Base-by-base conservation (phyloP, 2,888 invertebrate species). In the Chloroclysta siterata region DNA sequence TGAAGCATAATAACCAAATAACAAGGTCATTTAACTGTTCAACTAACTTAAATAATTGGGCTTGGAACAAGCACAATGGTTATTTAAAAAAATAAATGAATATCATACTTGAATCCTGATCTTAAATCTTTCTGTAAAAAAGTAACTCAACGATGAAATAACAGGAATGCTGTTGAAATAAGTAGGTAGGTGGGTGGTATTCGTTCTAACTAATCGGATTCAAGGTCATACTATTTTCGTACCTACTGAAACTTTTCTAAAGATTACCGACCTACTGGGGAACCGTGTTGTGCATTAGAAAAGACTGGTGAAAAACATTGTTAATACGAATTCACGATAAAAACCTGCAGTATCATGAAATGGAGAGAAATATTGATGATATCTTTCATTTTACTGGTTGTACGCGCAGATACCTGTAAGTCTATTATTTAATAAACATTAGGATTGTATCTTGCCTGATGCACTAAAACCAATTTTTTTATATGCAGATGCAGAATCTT, bases 181-280 rank as follows among this genome's bases (percentile, higher is more conserved):
- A 59, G 53, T 46, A 46, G 10, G 46, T 46, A 46, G 10, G 46
- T 60, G 60, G 33, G 36, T 60, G 36, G 57, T 28, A 33, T 53
- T 59, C 55, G 65, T 62, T 56, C 57, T 39, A 39, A 15, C 14
- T 41, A 50, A 51, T 59, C 52, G 62, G 46, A 59, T 29, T n/a
- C 70, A 60, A 68, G 70, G 68, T 68, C 62, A 57, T 42, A 33
- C 64, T 66, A 70, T 70, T 70, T 68, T 66, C 39, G 68, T 55
- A 55, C 46, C 5, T 28, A 55, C 55, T 42, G 14, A 14, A 55
- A 59, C 10, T 46, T 8, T 46, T 44, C 44, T 46, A 15, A 22
- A 22, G 17, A 46, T 11, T 8, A 39, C 36, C 8, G 33, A 6
- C 8, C 7, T 33, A 39, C 36, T 39, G 36, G 4, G 36, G 36